phyloP scores from a whole-genome alignment of 2,888 invertebrate species.

The Galerucella calmariensis region DNA sequence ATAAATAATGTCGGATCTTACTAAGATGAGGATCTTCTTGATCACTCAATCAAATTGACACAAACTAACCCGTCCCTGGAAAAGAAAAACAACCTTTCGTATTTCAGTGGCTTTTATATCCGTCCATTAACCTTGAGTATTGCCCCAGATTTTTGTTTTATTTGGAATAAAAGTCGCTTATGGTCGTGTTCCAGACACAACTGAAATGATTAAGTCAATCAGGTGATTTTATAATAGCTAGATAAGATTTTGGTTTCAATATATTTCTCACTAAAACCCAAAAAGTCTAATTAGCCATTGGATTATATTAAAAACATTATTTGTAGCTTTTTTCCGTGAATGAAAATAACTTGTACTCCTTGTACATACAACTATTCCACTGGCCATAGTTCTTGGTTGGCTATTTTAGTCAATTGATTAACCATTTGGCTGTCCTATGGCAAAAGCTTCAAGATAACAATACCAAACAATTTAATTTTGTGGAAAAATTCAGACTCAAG shows the following conservation, averaged over 20 bases:
- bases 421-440: too few relatives aligned
- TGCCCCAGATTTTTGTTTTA: not conserved
- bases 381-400: too few relatives aligned
- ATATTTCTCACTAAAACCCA: not conserved
- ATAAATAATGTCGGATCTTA: not conserved
- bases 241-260: not conserved
- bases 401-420: too few relatives aligned
- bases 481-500: too few relatives aligned
- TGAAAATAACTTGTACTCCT: too few relatives aligned
- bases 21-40: not conserved
- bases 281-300: too few relatives aligned
- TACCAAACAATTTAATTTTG: too few relatives aligned
- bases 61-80: not conserved
- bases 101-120: constrained; percentile 1
- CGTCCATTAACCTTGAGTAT: not conserved
- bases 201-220: not conserved
- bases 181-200: not conserved
- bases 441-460: too few relatives aligned
- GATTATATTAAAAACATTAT: too few relatives aligned
- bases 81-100: not conserved
- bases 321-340: too few relatives aligned
- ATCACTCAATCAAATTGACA: not conserved
- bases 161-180: not conserved
- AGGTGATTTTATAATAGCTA: not conserved
- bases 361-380: too few relatives aligned